Evolutionary conservation across 1,140 invertebrate genomes (phyloP).

Genomic region (Lanistes nyassanus): DNA sequence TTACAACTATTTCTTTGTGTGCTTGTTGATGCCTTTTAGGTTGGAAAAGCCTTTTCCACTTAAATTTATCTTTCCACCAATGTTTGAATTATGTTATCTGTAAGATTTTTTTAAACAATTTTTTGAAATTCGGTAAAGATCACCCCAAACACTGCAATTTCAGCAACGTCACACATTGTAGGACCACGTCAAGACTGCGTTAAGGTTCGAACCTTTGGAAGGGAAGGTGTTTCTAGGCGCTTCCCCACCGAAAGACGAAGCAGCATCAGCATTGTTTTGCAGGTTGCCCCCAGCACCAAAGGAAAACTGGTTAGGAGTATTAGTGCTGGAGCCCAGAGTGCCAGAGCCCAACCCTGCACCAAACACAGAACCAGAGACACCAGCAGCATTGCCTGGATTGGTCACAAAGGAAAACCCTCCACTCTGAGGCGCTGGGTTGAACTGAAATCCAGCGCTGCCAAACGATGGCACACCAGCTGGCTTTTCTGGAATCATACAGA

Average conservation of each 20-base stretch:
- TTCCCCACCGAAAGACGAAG: constrained; percentile 4
- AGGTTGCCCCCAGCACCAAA: background rate
- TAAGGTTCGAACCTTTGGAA: background rate
- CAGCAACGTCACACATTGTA: no score
- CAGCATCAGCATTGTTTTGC: constrained; percentile 19
- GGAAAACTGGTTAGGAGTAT: constrained; percentile 2
- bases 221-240: background rate
- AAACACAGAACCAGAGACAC: constrained; percentile 14
- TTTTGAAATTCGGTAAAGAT: no score
- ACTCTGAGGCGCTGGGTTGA: background rate
- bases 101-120: no score
- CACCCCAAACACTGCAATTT: no score
- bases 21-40: background rate
- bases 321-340: background rate
- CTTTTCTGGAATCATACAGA: background rate
- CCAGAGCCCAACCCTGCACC: background rate
- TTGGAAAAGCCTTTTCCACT: background rate
- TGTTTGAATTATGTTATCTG: no score
- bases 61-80: no score
- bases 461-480: background rate
- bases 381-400: constrained; percentile 1
- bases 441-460: constrained; percentile 6
- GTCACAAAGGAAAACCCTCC: background rate
- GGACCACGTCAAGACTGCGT: no score
- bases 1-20: no score